phyloP scores from a whole-genome alignment of 2,797 vertebrate species.

The Mormyrus hasselquistii region DNA sequence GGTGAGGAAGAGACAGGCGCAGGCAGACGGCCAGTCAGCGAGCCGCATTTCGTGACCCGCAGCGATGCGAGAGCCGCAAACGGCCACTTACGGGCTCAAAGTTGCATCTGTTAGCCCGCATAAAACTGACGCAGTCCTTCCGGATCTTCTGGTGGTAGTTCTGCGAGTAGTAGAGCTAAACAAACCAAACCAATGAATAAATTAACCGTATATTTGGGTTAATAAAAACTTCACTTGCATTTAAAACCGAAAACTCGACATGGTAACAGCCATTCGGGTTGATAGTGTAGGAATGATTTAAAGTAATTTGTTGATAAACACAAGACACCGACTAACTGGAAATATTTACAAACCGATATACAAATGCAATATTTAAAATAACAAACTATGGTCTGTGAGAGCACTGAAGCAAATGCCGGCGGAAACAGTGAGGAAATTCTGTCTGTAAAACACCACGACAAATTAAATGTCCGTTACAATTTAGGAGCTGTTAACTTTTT shows the following conservation, averaged over 20 bases:
- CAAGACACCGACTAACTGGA: neutral
- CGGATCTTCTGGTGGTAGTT: slow-evolving; percentile 63
- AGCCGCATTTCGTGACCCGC: neutral
- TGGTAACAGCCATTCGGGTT: neutral
- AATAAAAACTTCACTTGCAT: neutral
- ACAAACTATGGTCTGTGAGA: neutral
- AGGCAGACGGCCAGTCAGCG: neutral
- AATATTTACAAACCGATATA: neutral
- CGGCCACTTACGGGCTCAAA: slow-evolving; percentile 60
- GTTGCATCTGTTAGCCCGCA: slow-evolving; percentile 54
- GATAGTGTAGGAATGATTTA: neutral
- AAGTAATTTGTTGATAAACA: neutral
- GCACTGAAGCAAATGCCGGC: neutral
- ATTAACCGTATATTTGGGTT: neutral
- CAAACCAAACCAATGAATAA: neutral
- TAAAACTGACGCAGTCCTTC: slow-evolving; percentile 61
- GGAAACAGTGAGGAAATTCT: neutral
- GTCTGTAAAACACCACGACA: neutral
- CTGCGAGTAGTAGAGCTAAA: slow-evolving; percentile 62
- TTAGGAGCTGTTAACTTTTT: slow-evolving; percentile 17
- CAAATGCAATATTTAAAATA: neutral
- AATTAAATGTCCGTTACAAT: neutral
- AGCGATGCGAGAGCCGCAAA: neutral
- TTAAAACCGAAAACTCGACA: neutral
- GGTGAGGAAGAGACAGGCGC: neutral